A percentile compares a stretch with the other conserved stretches of the same genome.
Evolutionary conservation across 2,797 vertebrate genomes (phyloP).

Genomic region (Heteromormyrus szaboi): DNA sequence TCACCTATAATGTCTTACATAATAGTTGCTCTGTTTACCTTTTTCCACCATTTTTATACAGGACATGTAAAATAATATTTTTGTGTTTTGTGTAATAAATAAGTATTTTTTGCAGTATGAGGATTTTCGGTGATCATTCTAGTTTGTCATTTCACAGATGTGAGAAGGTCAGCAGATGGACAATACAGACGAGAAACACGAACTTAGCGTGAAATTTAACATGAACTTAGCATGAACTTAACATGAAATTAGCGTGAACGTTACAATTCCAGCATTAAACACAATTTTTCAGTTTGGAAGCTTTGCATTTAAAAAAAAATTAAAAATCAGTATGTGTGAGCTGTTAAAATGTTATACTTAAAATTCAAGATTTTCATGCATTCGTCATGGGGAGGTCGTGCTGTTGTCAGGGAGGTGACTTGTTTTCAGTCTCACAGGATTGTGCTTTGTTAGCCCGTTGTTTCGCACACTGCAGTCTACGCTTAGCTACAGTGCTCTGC

Average conservation of each 20-base stretch:
- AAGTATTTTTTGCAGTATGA: neutral
- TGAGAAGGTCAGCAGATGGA: neutral
- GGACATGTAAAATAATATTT: neutral
- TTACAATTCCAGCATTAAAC: neutral
- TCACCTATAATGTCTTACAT: neutral
- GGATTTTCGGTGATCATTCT: neutral
- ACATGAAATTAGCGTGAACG: neutral
- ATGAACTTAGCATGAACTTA: neutral
- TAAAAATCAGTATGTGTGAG: neutral
- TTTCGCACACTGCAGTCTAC: neutral
- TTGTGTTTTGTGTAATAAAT: neutral
- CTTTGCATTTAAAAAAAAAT: neutral
- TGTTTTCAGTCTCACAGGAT: neutral
- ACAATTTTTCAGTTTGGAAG: neutral
- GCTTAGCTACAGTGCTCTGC: neutral
- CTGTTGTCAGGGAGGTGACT: neutral
- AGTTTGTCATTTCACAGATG: neutral
- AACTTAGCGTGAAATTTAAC: neutral
- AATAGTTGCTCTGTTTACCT: neutral
- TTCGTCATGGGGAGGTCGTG: neutral
- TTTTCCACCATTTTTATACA: neutral
- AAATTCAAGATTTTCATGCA: neutral
- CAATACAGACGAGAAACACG: neutral
- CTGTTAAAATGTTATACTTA: neutral
- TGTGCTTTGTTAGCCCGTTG: neutral